Percentiles rank a stretch among this genome's conserved stretches.
Conservation (phyloP, 2,888 invertebrate species). For the Orthosia gracilis region DNA sequence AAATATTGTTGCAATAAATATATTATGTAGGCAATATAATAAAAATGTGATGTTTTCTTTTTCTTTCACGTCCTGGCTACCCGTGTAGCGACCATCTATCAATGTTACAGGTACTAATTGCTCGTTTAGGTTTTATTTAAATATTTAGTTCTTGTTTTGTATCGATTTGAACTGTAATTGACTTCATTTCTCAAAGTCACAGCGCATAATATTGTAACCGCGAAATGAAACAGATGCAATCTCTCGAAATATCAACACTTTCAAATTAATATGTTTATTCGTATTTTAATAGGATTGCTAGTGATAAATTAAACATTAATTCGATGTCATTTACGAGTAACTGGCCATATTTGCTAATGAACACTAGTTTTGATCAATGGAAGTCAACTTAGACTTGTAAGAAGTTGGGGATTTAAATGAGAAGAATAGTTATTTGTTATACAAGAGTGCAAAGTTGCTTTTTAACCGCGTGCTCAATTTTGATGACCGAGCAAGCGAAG, state of each 20-base stretch:
- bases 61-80: background rate
- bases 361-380: too few species aligned
- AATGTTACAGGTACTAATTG: constrained; percentile 38
- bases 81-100: constrained; percentile 1
- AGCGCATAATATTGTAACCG: background rate
- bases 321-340: background rate
- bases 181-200: constrained; percentile 41
- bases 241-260: background rate
- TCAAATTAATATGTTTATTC: background rate
- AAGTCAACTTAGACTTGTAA: too few species aligned
- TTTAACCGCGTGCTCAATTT: too few species aligned
- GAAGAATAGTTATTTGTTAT: too few species aligned
- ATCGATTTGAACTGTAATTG: constrained; percentile 34
- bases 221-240: constrained; percentile 3
- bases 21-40: too few species aligned
- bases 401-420: too few species aligned
- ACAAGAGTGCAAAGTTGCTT: too few species aligned
- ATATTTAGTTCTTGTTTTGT: constrained; percentile 11
- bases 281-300: background rate
- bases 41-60: background rate
- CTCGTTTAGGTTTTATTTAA: constrained; percentile 10
- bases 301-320: constrained; percentile 1
- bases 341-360: background rate
- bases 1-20: too few species aligned
- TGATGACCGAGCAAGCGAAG: too few species aligned